These are phyloP conservation scores for human (Homo sapiens) DNA, from an alignment of 2,113 vertebrate genomes.

Conservation along the genomic window GRCh38 chr14:87329501-87330000, in stretches of 20 bases:
- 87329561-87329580: not conserved
- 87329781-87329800: rapidly evolving
- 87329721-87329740: not conserved
- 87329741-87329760: not conserved
- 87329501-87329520: not conserved
- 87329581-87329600: not conserved
- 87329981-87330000: not conserved
- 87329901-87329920: not conserved
- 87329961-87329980: not conserved
- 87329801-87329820: not conserved
- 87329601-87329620: not conserved
- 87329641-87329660: not conserved
- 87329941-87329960: not conserved
- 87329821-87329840: not conserved
- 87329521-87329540: not conserved
- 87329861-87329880: not conserved
- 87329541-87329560: not conserved
- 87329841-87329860: not conserved
- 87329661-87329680: not conserved
- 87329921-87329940: not conserved
- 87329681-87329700: no score
- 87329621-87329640: not conserved
- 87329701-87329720: not conserved
- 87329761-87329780: not conserved
- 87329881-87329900: not conserved